Base-by-base conservation (phyloP, 2,797 vertebrate genomes). In the Neopelma chrysocephalum region DNA sequence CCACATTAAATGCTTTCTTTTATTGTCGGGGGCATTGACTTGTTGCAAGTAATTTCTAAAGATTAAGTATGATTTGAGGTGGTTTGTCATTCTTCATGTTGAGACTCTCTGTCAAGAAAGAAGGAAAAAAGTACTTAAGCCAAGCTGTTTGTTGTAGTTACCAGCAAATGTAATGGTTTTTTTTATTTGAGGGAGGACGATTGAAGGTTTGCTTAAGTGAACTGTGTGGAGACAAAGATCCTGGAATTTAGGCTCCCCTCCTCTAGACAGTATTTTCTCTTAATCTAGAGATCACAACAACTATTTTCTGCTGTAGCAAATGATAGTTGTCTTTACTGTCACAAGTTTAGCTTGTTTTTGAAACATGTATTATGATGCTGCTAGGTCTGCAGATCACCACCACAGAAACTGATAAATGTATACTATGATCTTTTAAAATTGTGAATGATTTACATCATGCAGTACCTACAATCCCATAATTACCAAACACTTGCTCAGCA, bases 11-110 rank as follows among this genome's bases (percentile, higher is more conserved):
- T 66, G 82, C 15, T 78, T 81, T 72, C 77, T 97, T 97, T 96
- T 97, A 95, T 95, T 97, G 95, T 95, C 93, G 69, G 47, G 82
- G 86, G 86, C 93, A 96, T 45, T 95, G 70, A 82, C 78, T 95
- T 86, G 68, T 97, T 95, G 90, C 96, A 97, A 97, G 96, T 93
- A 97, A 94, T 97, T 97, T 97, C 92, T 95, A 85, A 96, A 94
- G 80, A 97, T 89, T 96, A 96, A 96, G 58, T 82, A 90, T 82
- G 79, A 77, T 87, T 96, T 94, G 83, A 89, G 61, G 85, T 95
- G 75, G 92, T 94, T 93, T 97, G 85, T 96, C 88, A 78, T 95
- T 72, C 72, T 92, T 86, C 69, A 58, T 38, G 60, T 69, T 93
- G 87, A 96, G 82, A 61, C 11, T 29, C 47, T 93, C 31, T 94